Percentiles rank a stretch among this genome's conserved stretches.
These are phyloP conservation scores for Drosophila nannoptera DNA, from an alignment of 1,140 invertebrate genomes.

Conservation along the genomic window DNA sequence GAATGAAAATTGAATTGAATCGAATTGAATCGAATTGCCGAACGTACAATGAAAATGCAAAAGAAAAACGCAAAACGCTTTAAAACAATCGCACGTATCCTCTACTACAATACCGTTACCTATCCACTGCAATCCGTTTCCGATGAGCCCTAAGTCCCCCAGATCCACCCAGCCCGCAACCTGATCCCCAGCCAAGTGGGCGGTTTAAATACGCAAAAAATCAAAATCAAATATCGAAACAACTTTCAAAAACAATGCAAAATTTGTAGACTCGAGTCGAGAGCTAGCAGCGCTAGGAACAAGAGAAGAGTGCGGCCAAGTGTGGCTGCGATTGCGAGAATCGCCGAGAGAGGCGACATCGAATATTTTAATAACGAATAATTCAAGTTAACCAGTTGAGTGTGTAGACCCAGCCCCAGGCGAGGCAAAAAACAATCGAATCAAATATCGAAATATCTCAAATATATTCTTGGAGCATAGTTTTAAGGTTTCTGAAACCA, in stretches of 20 bases:
- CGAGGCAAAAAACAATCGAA: constrained; percentile 13
- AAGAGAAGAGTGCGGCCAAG: constrained; percentile 20
- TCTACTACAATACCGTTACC: constrained; percentile 79
- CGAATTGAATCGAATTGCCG: constrained; percentile 42
- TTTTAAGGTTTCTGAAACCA: constrained; percentile 68
- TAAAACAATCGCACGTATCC: constrained; percentile 79
- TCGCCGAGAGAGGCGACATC: constrained; percentile 31
- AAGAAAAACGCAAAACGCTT: constrained; percentile 79
- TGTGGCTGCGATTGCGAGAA: constrained; percentile 26
- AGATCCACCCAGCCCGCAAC: constrained; percentile 21
- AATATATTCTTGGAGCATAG: constrained; percentile 61
- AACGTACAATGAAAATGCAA: constrained; percentile 75
- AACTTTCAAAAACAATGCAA: constrained; percentile 64
- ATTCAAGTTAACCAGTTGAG: constrained; percentile 21
- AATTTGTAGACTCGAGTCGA: constrained; percentile 37
- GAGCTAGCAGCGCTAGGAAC: constrained; percentile 26
- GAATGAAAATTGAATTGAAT: constrained; percentile 41
- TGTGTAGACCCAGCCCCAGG: constrained; percentile 5
- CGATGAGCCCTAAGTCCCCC: constrained; percentile 68
- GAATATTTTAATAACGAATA: not conserved
- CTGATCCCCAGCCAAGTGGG: constrained; percentile 53
- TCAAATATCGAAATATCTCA: constrained; percentile 14
- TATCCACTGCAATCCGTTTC: constrained; percentile 75
- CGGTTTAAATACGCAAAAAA: constrained; percentile 56
- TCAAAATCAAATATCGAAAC: constrained; percentile 45